These are phyloP conservation scores for Keiferia lycopersicella DNA, from an alignment of 2,888 invertebrate genomes.

Conservation along the genomic window DNA sequence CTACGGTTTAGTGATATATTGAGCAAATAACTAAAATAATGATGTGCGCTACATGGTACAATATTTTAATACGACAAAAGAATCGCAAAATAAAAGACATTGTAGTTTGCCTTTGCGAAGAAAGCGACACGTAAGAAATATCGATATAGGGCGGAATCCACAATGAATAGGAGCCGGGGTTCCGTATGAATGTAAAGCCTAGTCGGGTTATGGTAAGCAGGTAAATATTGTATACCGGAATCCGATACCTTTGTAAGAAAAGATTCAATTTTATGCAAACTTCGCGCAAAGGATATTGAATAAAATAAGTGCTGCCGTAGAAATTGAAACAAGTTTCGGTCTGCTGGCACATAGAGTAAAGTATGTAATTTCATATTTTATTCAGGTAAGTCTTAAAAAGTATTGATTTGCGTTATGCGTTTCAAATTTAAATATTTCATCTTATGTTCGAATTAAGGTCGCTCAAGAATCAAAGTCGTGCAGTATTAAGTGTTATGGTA, in stretches of 20 bases:
- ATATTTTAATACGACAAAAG: neutral
- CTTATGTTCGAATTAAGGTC: too few relatives aligned
- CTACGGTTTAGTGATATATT: too few relatives aligned
- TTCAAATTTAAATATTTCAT: too few relatives aligned
- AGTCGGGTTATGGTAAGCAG: conserved; percentile 23
- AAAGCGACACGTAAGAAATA: conserved; percentile 17
- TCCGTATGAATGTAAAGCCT: conserved; percentile 16
- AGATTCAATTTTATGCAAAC: conserved; percentile 18
- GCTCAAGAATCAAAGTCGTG: too few relatives aligned
- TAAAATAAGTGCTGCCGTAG: neutral
- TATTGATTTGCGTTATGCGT: too few relatives aligned
- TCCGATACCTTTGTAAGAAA: neutral
- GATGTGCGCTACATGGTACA: neutral
- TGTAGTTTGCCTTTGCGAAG: conserved; percentile 16
- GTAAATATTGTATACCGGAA: conserved; percentile 17
- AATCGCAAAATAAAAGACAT: neutral
- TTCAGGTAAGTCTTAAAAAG: too few relatives aligned
- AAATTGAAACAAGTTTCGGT: neutral
- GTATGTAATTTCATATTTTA: neutral
- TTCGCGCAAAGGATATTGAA: neutral
- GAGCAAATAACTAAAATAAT: too few relatives aligned
- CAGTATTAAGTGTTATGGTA: too few relatives aligned
- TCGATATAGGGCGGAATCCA: conserved; percentile 17
- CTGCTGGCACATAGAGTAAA: neutral
- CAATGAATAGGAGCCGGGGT: conserved; percentile 22